Evolutionary conservation across 1,140 invertebrate genomes (phyloP).

Genomic region (Chionoecetes opilio): DNA sequence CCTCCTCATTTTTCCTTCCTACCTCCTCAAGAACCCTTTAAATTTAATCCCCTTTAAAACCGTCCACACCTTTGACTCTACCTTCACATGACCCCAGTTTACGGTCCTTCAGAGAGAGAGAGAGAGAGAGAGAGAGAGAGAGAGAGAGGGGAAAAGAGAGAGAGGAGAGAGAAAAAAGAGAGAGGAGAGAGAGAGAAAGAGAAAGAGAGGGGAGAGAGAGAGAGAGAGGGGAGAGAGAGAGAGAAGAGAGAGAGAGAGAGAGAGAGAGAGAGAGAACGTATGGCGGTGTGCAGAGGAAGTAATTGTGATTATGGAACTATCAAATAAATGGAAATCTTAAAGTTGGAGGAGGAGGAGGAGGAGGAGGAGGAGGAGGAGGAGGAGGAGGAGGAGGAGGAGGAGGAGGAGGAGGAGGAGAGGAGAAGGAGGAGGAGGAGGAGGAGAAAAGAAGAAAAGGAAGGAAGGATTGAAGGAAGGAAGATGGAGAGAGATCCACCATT

Average conservation of each 20-base stretch:
- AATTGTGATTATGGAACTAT: conserved; percentile 10
- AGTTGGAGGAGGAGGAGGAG: background rate
- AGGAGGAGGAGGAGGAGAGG: background rate
- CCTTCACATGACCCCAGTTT: background rate
- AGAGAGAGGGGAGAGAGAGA: background rate
- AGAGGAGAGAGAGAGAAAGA: background rate
- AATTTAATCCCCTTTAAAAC: background rate
- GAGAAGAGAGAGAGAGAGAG: background rate
- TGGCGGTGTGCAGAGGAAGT: background rate
- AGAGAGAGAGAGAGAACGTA: background rate
- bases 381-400: background rate
- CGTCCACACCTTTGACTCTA: too few species aligned
- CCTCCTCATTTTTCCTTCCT: background rate
- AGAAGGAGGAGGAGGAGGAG: background rate
- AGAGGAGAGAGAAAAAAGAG: too few species aligned
- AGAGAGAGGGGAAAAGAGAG: background rate
- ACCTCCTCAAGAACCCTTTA: background rate
- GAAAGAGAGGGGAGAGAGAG: background rate
- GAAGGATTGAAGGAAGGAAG: background rate
- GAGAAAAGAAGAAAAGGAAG: background rate
- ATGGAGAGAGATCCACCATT: background rate
- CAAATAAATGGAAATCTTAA: conserved; percentile 21
- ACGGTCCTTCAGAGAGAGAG: background rate
- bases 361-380: background rate
- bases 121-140: background rate